Evolutionary conservation across 2,797 vertebrate genomes (phyloP).

Genomic region (Pantherophis alleghaniensis): DNA sequence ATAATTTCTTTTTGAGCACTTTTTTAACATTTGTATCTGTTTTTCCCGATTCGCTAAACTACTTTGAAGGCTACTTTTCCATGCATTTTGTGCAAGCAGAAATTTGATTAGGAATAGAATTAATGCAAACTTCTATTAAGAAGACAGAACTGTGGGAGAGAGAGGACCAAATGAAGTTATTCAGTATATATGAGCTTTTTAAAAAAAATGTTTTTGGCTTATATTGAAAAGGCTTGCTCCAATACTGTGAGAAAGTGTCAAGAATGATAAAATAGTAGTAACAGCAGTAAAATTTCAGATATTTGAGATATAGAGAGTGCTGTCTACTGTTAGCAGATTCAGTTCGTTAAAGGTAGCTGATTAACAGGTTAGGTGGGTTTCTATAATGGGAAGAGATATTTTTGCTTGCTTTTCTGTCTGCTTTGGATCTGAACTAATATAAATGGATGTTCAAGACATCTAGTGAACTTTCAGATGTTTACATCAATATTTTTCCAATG

Average conservation of each 20-base stretch:
- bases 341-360: conserved; percentile 56
- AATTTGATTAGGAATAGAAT: conserved; percentile 62
- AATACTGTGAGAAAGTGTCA: conserved; percentile 59
- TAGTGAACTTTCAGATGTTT: conserved; percentile 61
- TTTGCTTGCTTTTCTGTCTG: conserved; percentile 62
- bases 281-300: conserved; percentile 46
- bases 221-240: conserved; percentile 52
- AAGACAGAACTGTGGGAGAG: conserved; percentile 31
- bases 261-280: conserved; percentile 38
- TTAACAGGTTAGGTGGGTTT: conserved; percentile 60
- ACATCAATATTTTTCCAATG: conserved; percentile 46
- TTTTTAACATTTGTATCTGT: conserved; percentile 62
- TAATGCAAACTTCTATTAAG: conserved; percentile 46
- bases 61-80: conserved; percentile 68
- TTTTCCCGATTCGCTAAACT: conserved; percentile 60
- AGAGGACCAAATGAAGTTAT: conserved; percentile 39
- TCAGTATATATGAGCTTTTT: conserved; percentile 34
- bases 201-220: conserved; percentile 17
- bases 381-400: conserved; percentile 52
- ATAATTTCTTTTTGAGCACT: conserved; percentile 67
- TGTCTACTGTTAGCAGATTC: conserved; percentile 53
- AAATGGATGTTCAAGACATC: conserved; percentile 61
- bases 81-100: conserved; percentile 70
- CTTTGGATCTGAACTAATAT: conserved; percentile 60
- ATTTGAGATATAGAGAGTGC: conserved; percentile 49